Evolutionary conservation across 2,797 vertebrate genomes (phyloP), one percentile per base, ranked within the genome.

Genomic region (Pteronotus mesoamericanus): DNA sequence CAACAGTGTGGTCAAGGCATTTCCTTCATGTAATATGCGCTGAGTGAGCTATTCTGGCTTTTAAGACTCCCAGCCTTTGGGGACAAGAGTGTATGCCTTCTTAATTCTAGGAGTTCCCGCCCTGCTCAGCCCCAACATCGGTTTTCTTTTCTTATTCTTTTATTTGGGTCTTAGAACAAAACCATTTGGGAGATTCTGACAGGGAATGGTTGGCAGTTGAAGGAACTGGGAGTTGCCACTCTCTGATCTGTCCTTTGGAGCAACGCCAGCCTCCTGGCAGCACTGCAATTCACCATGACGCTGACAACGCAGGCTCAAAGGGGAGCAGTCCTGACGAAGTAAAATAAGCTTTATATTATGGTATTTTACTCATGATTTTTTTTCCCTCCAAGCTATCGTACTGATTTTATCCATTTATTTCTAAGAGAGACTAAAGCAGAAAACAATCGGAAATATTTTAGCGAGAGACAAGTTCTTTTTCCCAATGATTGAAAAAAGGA

Each of bases 401-500:
- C 12, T 84, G 42, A 80, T 85, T 84, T 92, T 86, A 59, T 92
- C 93, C 72, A 29, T 77, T 78, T 86, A 86, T 53, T 78, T 91
- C 42, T 53, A 88, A 19, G 37, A 46, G 19, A 91, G 51, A 93
- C 14, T 74, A 89, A 92, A 84, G 18, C 64, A 91, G 66, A 75
- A 89, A 79, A 90, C 10, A 84, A 71, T 39, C 46, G 94, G 79
- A 89, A 94, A 87, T 87, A 77, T 53, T 94, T 95, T 89, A 96
- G 68, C 37, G 71, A 59, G 74, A 92, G 74, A 86, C 71, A 95
- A 77, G 46, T 71, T 96, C 9, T 93, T 87, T 72, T 94, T 80
- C 44, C 55, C 59, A 96, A 59, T 86, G 32, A 91, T 74, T 92
- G 82, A 61, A 96, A 96, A 96, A 88, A 85, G 44, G 88, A 87